phyloP scores from a whole-genome alignment of 2,888 invertebrate species.

The Amphimallon solstitiale region DNA sequence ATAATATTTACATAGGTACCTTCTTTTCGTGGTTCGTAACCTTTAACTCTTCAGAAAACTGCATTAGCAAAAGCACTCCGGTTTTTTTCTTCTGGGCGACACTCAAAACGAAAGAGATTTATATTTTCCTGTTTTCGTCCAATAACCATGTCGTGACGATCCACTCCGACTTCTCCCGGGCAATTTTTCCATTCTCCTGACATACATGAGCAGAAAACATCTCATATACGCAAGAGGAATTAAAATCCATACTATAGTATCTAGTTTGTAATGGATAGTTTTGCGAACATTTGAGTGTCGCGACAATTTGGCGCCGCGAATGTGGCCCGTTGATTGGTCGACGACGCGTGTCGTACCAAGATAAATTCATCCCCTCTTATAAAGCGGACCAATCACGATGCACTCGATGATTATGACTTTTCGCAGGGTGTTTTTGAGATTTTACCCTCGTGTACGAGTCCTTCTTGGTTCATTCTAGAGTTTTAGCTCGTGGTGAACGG shows the following conservation, averaged over 20 bases:
- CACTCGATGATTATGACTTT: conserved; percentile 41
- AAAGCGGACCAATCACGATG: conserved; percentile 37
- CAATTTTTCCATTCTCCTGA: background rate
- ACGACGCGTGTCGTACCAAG: conserved; percentile 41
- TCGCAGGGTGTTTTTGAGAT: conserved; percentile 45
- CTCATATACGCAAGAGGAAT: conserved; percentile 50
- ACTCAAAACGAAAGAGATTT: background rate
- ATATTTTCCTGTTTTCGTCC: conserved; percentile 12
- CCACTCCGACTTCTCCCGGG: background rate
- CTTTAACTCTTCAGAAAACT: background rate
- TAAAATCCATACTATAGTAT: conserved; percentile 52
- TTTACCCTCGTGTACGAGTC: conserved; percentile 48
- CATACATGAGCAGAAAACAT: conserved; percentile 4
- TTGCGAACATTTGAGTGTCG: conserved; percentile 60
- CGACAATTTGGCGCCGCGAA: conserved; percentile 61
- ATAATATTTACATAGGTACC: no score
- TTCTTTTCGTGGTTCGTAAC: background rate
- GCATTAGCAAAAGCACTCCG: background rate
- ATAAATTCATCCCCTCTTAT: conserved; percentile 44
- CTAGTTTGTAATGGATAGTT: conserved; percentile 56
- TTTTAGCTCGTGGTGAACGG: conserved; percentile 48
- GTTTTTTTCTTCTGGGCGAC: background rate
- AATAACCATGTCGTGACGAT: background rate
- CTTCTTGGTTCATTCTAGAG: conserved; percentile 51
- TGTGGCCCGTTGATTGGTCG: conserved; percentile 48